Evolutionary conservation across 2,113 vertebrate genomes (phyloP).

Genomic region (Elgaria multicarinata): DNA sequence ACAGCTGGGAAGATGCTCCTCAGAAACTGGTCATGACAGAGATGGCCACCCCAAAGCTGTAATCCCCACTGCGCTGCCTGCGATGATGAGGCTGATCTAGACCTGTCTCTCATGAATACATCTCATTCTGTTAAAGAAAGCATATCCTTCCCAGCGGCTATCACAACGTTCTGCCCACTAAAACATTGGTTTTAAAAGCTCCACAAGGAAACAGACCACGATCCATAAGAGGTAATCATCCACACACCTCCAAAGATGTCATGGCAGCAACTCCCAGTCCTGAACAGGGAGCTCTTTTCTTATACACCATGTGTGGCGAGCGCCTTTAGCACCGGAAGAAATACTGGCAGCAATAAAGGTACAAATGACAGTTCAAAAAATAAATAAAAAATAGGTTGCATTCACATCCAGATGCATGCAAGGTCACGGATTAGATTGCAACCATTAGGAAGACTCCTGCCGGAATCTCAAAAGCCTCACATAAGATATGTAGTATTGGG

Average conservation of each 20-base stretch:
- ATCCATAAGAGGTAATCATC: background rate
- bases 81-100: background rate
- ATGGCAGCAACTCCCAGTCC: background rate
- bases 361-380: background rate
- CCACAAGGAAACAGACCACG: too few species aligned
- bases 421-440: background rate
- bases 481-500: too few species aligned
- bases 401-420: background rate
- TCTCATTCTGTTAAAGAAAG: background rate
- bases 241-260: background rate
- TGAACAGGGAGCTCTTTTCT: background rate
- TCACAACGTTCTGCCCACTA: too few species aligned
- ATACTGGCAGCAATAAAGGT: background rate
- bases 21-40: too few species aligned
- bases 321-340: background rate
- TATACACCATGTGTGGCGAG: background rate
- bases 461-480: too few species aligned
- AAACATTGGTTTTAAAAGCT: too few species aligned
- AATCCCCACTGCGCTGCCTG: background rate
- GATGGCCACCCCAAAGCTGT: background rate
- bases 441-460: background rate
- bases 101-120: too few species aligned
- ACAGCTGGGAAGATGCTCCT: too few species aligned
- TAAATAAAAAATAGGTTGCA: background rate
- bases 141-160: background rate